Base-by-base conservation (phyloP, 2,113 vertebrate genomes). In the Oryzias javanicus region DNA sequence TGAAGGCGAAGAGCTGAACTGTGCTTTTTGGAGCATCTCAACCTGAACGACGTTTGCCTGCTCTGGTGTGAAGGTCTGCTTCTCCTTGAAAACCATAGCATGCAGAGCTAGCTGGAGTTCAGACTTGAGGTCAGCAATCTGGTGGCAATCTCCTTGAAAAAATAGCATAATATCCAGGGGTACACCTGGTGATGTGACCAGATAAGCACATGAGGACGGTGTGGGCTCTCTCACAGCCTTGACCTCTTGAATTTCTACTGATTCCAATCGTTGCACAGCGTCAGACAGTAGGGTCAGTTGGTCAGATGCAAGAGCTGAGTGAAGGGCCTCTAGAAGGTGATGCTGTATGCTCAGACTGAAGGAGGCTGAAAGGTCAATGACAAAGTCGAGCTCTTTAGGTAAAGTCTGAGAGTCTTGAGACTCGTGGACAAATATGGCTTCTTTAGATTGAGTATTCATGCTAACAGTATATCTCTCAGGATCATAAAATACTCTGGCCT, bases 1-100 rank as follows among this genome's bases (percentile, higher is more conserved):
- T 24, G 76, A 73, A 29, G 68, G 14, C 0, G 60, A 69, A 14
- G 64, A 78, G 64, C 72, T 63, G 53, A 84, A 18, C 49, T 70
- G 57, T 3, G 64, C 67, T 14, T 24, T 89, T 71, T 89, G 72
- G 46, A 60, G 71, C 51, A 24, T 58, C 40, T 72, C 69, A 6
- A 60, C 61, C 44, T 76, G 55, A 40, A 88, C 54, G 24, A 59
- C 44, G 41, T 78, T 76, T 0, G 72, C 83, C 6, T 90, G 73
- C 70, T 94, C 94, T n/a, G 84, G 89, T 16, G 50, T 86, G 14
- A 94, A 80, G 60, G 89, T 58, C 0, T 85, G 86, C 48, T 87
- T 88, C 60, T 96, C 92, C 57, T 94, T 90, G 86, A 73, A 91
- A 72, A 96, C 67, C 69, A 96, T 64, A n/a, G 92, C 89, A 42